Evolutionary conservation across 2,797 vertebrate species (phyloP), one percentile per base, ranked within the genome.

Genomic region (Poliocrania exsul): DNA sequence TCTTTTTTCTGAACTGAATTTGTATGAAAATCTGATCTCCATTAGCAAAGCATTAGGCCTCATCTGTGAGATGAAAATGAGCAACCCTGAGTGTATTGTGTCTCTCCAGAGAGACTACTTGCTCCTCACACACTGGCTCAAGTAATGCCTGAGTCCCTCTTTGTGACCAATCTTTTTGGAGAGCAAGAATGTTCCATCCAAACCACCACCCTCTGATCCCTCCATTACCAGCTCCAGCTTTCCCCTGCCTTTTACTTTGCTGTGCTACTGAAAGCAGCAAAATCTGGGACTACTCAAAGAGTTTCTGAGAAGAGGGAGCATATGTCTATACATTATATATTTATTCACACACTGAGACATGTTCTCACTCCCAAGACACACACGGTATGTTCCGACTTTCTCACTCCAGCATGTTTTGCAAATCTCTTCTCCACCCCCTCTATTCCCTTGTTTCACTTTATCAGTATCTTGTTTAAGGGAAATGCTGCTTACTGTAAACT

Each of bases 321-420:
- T 93, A 94, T 92, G 95, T 90, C 91, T 95, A 78, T 87, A 93
- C 87, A 88, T 93, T 94, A 92, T 40, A 92, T 96, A 94, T 94
- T 96, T 94, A 97, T 96, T 96, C 94, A 93, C 94, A 93, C 93
- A 60, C 86, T 81, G 94, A 96, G 88, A 91, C 86, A 95, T 85
- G 86, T 94, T 95, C 95, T 77, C 85, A 93, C 85, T 95, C 90
- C 86, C 8, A 6, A 95, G 95, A 86, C 86, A 91, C 86, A 96
- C 81, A 85, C 91, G 87, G 91, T 96, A 93, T 92, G 87, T 93
- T 94, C 93, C 25, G 33, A 91, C 65, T 93, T 97, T 96, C 94
- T 92, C 92, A 96, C 89, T 96, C 96, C 90, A 93, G 84, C 91
- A 92, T 94, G 86, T 95, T 96, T 93, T 93, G 92, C 92, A 96